Evolutionary conservation across 1,140 invertebrate species (phyloP), one percentile per base, ranked within the genome.

Genomic region (Tribolium castaneum): DNA sequence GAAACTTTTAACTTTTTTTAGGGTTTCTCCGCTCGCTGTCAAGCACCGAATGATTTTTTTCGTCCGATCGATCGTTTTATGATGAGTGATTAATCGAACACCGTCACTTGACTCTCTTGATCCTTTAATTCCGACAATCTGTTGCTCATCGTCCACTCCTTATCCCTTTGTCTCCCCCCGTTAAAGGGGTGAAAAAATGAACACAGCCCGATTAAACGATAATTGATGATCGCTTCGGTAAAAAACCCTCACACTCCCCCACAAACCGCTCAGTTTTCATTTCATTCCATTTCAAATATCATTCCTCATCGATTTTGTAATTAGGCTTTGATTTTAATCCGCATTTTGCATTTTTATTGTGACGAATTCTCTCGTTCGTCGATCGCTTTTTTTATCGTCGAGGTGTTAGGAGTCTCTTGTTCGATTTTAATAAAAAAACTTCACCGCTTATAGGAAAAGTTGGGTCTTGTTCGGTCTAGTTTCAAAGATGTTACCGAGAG

Each of bases 261-360:
- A 22, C 54, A 9, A 16, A 16, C 52, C 52, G 13, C 12, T 54
- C 16, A 54, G 52, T 54, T 54, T 54, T 30, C 25, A 30, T 30
- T 30, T 30, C 25, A 30, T 30, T 30, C 6, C 52, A 19, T 54
- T 54, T 54, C 52, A 54, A 54, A 14, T 54, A 14, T 59, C 54
- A 22, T 9, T 45, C 19, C 54, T n/a, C 10, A 59, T 59, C 54
- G 54, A 59, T 59, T 59, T 59, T 59, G 54, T 59, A 59, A 59
- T 59, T 59, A 59, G 54, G 54, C 6, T 59, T 59, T 19, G 54
- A 59, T 59, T 59, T 59, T 59, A 59, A 59, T 59, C 19, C 54
- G 25, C 54, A 19, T 59, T 30, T 30, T 30, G 25, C 25, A 30
- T 30, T 30, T 30, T 30, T 30, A 30, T 30, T 30, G 25, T 30